Evolutionary conservation across 2,888 invertebrate genomes (phyloP), one percentile per base, ranked within the genome.

Genomic region (Anodontia alba): DNA sequence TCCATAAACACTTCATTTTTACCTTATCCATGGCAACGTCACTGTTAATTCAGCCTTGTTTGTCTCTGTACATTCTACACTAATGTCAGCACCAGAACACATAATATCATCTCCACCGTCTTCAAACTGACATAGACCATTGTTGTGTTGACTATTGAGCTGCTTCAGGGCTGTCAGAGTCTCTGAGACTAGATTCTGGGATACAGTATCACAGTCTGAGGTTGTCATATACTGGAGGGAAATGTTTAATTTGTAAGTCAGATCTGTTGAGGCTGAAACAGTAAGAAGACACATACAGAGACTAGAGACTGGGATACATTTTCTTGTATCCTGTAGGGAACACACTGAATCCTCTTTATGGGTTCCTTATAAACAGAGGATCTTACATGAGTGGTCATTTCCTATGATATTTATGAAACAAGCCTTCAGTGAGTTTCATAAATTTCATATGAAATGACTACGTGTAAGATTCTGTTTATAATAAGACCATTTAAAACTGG

Each of bases 81-180:
- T 17, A n/a, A 80, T 38, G n/a, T 62, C 36, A 3, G 78, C 75
- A 36, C 42, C 23, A 5, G 67, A 42, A 49, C 80, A 80, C 36
- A 20, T 51, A 1, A 23, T 5, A 33, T 83, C 83, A 33, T 46
- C 33, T 1, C 12, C 62, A 8, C 80, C 83, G n/a, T 43, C 20
- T 29, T 74, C 78, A 17, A 46, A 57, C 49, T 69, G 62, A 73
- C 83, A 83, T 10, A 83, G 43, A 17, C 57, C 70, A 67, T 72
- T 33, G 12, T 31, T 23, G 69, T 80, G 75, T 42, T 78, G 33
- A n/a, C 7, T 31, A 46, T 78, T 75, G 12, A 83, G 62, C 12
- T 31, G 42, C 46, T n/a, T 20, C 1, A 76, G 31, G 12, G 57
- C 33, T 12, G 33, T 31, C 17, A 31, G 68, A 17, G 76, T 43